Percentiles rank a stretch among this genome's conserved stretches.
These are phyloP conservation scores for Drosophila carrolli DNA, from an alignment of 1,140 invertebrate genomes.

Conservation along the genomic window DNA sequence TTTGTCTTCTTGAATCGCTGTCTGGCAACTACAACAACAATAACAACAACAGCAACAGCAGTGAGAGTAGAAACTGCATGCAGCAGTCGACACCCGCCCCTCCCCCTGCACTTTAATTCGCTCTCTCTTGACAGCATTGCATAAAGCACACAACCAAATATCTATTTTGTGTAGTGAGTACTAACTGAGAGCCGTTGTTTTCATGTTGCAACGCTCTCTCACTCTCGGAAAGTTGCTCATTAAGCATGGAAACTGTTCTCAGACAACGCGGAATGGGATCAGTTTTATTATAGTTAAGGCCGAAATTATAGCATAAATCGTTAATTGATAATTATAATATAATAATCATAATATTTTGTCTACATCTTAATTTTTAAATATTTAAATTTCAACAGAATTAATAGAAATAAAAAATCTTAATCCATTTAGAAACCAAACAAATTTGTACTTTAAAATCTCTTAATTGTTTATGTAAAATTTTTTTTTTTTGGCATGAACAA, in stretches of 20 bases:
- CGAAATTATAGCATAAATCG: slow-evolving; percentile 24
- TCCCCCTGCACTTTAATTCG: background rate
- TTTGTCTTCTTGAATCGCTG: slow-evolving; percentile 71
- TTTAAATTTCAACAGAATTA: no score
- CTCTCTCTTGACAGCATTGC: slow-evolving; percentile 49
- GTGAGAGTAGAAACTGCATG: slow-evolving; percentile 61
- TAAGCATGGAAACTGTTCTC: slow-evolving; percentile 9
- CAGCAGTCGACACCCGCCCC: slow-evolving; percentile 57
- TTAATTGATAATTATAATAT: background rate
- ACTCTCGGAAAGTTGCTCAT: slow-evolving; percentile 21
- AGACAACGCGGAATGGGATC: slow-evolving; percentile 42
- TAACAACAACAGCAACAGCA: slow-evolving; percentile 22
- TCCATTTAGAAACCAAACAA: no score
- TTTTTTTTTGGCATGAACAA: no score
- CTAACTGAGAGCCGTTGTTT: slow-evolving; percentile 34
- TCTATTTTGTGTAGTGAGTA: slow-evolving; percentile 2
- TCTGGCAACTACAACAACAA: slow-evolving; percentile 50
- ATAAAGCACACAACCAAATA: slow-evolving; percentile 53
- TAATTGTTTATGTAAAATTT: no score
- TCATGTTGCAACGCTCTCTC: slow-evolving; percentile 58
- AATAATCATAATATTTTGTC: no score
- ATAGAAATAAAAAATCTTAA: no score
- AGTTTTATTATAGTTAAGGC: slow-evolving; percentile 28
- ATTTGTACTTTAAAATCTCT: no score
- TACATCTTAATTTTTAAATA: no score